phyloP scores from a whole-genome alignment of 2,888 invertebrate species.

The Caenorhabditis wallacei region DNA sequence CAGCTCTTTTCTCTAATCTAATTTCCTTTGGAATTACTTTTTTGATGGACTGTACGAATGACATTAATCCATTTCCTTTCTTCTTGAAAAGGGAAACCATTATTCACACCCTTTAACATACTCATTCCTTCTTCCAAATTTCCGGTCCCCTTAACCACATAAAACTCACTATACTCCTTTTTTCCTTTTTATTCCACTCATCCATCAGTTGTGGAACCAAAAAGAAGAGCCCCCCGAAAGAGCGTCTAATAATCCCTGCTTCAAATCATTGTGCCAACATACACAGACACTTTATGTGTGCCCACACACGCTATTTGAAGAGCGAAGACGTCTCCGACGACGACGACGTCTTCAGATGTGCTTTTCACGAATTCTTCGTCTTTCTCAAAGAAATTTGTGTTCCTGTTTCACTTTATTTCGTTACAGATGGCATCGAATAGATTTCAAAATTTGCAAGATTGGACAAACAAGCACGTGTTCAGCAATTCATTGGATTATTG shows the following conservation, averaged over 20 bases:
- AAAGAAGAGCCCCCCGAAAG: constrained; percentile 17
- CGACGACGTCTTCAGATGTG: constrained; percentile 31
- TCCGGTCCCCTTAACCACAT: constrained; percentile 30
- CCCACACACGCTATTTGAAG: constrained; percentile 59
- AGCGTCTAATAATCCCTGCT: constrained; percentile 58
- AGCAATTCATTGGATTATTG: constrained; percentile 74
- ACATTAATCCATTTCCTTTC: neutral
- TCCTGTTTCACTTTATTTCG: neutral
- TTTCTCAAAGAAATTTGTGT: constrained; percentile 1
- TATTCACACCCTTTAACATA: neutral
- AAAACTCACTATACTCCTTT: neutral
- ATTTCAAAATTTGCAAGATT: constrained; percentile 76
- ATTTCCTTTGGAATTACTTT: neutral
- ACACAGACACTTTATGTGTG: constrained; percentile 43
- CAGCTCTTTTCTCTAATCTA: neutral
- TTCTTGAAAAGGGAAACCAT: neutral
- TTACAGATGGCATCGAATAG: constrained; percentile 48
- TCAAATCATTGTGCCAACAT: constrained; percentile 40
- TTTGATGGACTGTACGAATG: constrained; percentile 23
- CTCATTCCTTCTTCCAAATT: constrained; percentile 16
- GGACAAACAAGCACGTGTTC: constrained; percentile 82
- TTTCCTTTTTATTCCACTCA: constrained; percentile 22
- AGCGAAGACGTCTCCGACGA: constrained; percentile 36
- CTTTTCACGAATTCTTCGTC: constrained; percentile 35
- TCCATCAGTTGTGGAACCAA: constrained; percentile 52